Conservation (phyloP, 1,140 invertebrate genomes). For the Hyles vespertilio region DNA sequence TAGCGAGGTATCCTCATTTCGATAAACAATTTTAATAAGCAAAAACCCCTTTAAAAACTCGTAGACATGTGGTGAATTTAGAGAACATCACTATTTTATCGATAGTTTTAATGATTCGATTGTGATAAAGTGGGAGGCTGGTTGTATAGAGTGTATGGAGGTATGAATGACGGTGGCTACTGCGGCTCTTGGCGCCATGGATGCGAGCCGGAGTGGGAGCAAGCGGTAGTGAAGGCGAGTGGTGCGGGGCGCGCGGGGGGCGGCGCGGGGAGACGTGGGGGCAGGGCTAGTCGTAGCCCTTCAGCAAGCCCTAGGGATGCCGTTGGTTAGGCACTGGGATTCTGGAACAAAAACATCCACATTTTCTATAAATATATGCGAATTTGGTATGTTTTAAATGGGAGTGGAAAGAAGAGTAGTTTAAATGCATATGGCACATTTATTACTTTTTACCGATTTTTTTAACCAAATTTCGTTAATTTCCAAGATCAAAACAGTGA, state of each 20-base stretch:
- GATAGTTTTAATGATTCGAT: too few species aligned
- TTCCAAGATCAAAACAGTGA: too few species aligned
- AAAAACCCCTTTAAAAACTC: too few species aligned
- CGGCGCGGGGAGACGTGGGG: conserved; percentile 1
- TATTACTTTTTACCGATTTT: too few species aligned
- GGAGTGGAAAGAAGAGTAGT: too few species aligned
- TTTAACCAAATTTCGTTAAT: too few species aligned
- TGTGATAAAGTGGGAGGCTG: neutral
- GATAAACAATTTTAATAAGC: too few species aligned
- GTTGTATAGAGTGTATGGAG: neutral
- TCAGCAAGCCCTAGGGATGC: conserved; percentile 40
- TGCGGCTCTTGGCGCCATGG: neutral
- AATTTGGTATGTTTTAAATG: too few species aligned
- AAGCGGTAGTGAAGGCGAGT: neutral
- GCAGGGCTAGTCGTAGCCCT: conserved; percentile 28
- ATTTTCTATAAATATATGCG: neutral
- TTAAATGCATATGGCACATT: too few species aligned
- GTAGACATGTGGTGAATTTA: too few species aligned
- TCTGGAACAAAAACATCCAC: conserved; percentile 32
- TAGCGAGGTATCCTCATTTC: too few species aligned
- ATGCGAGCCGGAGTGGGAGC: neutral
- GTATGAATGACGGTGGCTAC: neutral
- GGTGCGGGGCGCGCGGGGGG: neutral
- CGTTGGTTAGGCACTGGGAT: conserved; percentile 61
- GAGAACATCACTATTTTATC: too few species aligned